Conservation (phyloP, 2,888 invertebrate species). For the Lithophane leautieri region DNA sequence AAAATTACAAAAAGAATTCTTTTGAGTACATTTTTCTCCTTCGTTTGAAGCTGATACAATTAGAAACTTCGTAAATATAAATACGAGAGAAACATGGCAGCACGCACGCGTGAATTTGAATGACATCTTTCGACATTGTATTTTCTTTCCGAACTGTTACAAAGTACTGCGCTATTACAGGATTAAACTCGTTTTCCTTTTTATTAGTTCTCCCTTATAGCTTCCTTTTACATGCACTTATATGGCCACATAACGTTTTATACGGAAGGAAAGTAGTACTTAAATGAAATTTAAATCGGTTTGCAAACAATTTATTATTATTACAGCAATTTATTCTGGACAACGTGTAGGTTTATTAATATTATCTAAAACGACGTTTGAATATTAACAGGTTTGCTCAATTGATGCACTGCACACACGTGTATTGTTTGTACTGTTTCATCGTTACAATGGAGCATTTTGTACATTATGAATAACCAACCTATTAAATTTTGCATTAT, state of each 20-base stretch:
- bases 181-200: conserved; percentile 32
- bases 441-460: conserved; percentile 27
- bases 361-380: conserved; percentile 6
- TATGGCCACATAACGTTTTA: conserved; percentile 19
- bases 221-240: conserved; percentile 39
- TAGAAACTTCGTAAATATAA: conserved; percentile 30
- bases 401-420: conserved; percentile 8
- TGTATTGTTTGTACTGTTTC: conserved; percentile 19
- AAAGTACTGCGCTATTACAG: conserved; percentile 31
- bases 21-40: conserved; percentile 16
- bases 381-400: conserved; percentile 32
- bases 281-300: conserved; percentile 28
- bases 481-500: conserved; percentile 33
- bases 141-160: conserved; percentile 25
- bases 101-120: conserved; percentile 42
- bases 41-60: conserved; percentile 28
- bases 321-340: not conserved
- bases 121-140: conserved; percentile 41
- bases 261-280: conserved; percentile 18
- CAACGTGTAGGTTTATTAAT: conserved; percentile 3
- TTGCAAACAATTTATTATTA: conserved; percentile 10
- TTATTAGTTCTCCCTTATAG: conserved; percentile 28
- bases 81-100: conserved; percentile 8
- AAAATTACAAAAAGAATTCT: not conserved
- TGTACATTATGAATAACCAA: conserved; percentile 33